Percentiles rank a stretch among this genome's conserved stretches.
Evolutionary conservation across 2,888 invertebrate species (phyloP).

Genomic region (Limnephilus marmoratus): DNA sequence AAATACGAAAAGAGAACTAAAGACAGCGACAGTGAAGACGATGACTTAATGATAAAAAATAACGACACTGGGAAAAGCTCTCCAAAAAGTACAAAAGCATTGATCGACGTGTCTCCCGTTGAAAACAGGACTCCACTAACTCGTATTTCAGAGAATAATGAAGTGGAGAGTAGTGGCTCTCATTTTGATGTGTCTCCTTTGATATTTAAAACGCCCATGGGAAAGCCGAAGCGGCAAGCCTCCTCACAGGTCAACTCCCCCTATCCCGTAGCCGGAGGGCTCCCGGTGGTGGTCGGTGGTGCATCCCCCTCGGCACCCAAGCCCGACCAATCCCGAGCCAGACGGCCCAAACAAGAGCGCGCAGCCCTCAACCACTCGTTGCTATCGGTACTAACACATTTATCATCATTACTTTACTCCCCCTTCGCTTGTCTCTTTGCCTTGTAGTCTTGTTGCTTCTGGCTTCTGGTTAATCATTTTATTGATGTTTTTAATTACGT

Average conservation of each 20-base stretch:
- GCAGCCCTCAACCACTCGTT: constrained; percentile 63
- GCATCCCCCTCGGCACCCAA: constrained; percentile 73
- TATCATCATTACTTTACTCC: constrained; percentile 50
- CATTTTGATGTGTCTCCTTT: constrained; percentile 54
- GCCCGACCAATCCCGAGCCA: constrained; percentile 68
- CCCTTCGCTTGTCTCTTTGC: constrained; percentile 35
- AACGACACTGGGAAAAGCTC: constrained; percentile 71
- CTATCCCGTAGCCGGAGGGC: constrained; percentile 68
- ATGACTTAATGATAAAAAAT: constrained; percentile 72
- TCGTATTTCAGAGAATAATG: constrained; percentile 70
- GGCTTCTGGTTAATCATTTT: not conserved
- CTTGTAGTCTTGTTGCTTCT: constrained; percentile 19
- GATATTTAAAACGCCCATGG: constrained; percentile 63
- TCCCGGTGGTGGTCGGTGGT: constrained; percentile 69
- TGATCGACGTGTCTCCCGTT: constrained; percentile 59
- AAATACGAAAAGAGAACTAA: constrained; percentile 75
- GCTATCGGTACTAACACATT: constrained; percentile 78
- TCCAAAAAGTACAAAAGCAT: constrained; percentile 69
- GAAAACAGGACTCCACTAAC: constrained; percentile 68
- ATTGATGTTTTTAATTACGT: not conserved
- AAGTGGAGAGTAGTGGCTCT: constrained; percentile 65
- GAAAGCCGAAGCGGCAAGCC: constrained; percentile 56
- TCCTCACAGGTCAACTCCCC: constrained; percentile 64
- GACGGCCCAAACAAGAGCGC: constrained; percentile 69
- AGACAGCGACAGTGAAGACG: constrained; percentile 70